A percentile compares a stretch with the other conserved stretches of the same genome.
These are phyloP conservation scores for Heliconius eleuchia DNA, from an alignment of 1,140 invertebrate genomes.

Conservation along the genomic window DNA sequence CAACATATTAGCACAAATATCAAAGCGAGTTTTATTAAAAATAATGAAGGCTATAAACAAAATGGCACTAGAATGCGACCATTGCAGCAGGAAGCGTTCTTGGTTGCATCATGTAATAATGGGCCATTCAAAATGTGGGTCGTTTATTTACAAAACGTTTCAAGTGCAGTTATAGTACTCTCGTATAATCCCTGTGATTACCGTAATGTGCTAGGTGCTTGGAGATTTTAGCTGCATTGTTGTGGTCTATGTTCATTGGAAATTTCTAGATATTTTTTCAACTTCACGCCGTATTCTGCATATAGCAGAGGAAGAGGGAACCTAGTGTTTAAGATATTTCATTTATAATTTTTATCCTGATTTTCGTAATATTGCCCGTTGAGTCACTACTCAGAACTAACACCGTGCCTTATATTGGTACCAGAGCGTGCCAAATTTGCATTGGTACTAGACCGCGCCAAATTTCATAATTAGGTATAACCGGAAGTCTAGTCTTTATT, in stretches of 20 bases:
- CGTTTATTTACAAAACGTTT: conserved; percentile 60
- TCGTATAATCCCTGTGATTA: conserved; percentile 25
- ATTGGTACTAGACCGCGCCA: too few species aligned
- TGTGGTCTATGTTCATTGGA: neutral
- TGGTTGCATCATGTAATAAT: conserved; percentile 39
- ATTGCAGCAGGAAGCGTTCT: conserved; percentile 22
- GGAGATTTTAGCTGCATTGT: conserved; percentile 3
- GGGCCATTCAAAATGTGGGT: conserved; percentile 42
- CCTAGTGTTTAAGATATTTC: too few species aligned
- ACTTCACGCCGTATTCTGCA: too few species aligned
- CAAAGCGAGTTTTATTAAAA: neutral
- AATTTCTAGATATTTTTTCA: neutral
- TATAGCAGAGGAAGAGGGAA: neutral
- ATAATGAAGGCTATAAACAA: neutral
- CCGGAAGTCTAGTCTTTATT: too few species aligned
- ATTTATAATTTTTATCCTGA: too few species aligned
- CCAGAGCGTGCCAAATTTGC: too few species aligned
- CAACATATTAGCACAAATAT: neutral
- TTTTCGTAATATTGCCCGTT: too few species aligned
- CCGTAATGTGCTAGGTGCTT: conserved; percentile 19
- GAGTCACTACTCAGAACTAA: too few species aligned
- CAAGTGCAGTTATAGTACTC: conserved; percentile 32
- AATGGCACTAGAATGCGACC: conserved; percentile 5
- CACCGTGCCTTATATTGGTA: too few species aligned
- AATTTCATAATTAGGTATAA: too few species aligned